phyloP scores from a whole-genome alignment of 2,888 invertebrate genomes.

The Invenusta paracnida region DNA sequence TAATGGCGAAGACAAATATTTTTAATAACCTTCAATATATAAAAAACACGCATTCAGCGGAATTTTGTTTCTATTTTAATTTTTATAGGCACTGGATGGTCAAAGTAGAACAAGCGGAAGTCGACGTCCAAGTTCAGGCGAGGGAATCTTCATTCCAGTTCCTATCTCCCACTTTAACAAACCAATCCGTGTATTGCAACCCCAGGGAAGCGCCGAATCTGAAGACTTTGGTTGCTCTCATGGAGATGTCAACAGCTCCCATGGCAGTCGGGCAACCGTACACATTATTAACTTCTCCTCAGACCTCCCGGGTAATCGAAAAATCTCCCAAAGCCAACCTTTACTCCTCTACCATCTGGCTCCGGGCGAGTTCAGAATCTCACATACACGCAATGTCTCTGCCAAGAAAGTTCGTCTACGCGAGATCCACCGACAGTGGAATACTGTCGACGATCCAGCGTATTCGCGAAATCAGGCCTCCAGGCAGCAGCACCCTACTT shows the following conservation, averaged over 20 bases:
- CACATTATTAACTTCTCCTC: slow-evolving; percentile 37
- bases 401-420: slow-evolving; percentile 24
- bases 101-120: background rate
- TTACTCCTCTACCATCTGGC: slow-evolving; percentile 21
- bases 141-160: background rate
- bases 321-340: slow-evolving; percentile 38
- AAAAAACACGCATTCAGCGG: background rate
- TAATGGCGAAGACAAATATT: no score
- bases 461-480: background rate
- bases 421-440: slow-evolving; percentile 34
- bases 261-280: slow-evolving; percentile 29
- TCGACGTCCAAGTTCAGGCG: background rate
- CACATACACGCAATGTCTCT: background rate
- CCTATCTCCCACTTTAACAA: background rate
- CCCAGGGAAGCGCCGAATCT: slow-evolving; percentile 39
- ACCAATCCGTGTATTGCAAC: background rate
- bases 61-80: background rate
- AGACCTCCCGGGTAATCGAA: background rate
- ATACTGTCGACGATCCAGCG: slow-evolving; percentile 25
- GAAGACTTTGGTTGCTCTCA: background rate
- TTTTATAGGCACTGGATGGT: background rate
- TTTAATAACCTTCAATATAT: background rate
- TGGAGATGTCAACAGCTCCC: background rate
- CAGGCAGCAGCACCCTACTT: background rate
- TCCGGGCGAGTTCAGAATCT: slow-evolving; percentile 20